A percentile compares a stretch with the other conserved stretches of the same genome.
Evolutionary conservation across 2,888 invertebrate genomes (phyloP).

Genomic region (Napeogenes sylphis): DNA sequence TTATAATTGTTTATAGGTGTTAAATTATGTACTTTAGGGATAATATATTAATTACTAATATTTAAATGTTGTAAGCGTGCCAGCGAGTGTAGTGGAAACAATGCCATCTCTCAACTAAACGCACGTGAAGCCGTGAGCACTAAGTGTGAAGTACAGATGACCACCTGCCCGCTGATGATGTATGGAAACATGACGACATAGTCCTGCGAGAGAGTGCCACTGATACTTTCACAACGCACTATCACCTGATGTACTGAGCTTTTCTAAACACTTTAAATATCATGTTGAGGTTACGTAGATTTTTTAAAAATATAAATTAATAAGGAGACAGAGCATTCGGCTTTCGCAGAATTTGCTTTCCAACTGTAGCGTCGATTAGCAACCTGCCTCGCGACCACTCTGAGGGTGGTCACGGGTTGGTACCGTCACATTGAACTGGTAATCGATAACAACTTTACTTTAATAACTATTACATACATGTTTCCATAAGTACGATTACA

Average conservation of each 20-base stretch:
- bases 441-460: conserved; percentile 61
- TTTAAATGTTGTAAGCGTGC: conserved; percentile 39
- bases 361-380: conserved; percentile 66
- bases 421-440: conserved; percentile 54
- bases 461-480: too few species aligned
- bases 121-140: conserved; percentile 51
- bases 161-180: conserved; percentile 73
- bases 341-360: conserved; percentile 51
- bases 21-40: too few species aligned
- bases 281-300: conserved; percentile 23
- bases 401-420: conserved; percentile 73
- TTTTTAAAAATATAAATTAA: conserved; percentile 4
- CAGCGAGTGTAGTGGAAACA: conserved; percentile 52
- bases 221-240: conserved; percentile 17
- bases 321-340: conserved; percentile 44
- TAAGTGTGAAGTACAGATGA: conserved; percentile 47
- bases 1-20: conserved; percentile 45
- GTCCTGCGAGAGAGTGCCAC: conserved; percentile 29
- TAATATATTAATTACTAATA: background rate
- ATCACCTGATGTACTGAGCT: conserved; percentile 17
- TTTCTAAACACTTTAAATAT: conserved; percentile 27
- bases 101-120: conserved; percentile 50
- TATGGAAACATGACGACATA: conserved; percentile 73
- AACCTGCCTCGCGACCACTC: conserved; percentile 69
- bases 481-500: too few species aligned